Evolutionary conservation across 2,888 invertebrate genomes (phyloP).

Genomic region (Plagodis dolabraria): DNA sequence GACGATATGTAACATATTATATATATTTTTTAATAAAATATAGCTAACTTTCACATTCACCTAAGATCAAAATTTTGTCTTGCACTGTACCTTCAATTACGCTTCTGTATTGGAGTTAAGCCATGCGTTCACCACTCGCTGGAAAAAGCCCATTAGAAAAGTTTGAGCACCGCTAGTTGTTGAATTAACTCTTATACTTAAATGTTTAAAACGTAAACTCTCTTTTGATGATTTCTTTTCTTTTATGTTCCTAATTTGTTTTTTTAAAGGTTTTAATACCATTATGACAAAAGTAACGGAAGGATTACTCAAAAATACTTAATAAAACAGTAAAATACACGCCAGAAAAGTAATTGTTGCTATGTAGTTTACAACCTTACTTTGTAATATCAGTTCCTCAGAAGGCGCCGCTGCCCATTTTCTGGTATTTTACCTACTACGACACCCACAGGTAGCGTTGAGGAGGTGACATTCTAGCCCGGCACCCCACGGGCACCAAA

Average conservation of each 20-base stretch:
- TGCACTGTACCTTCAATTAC: conserved; percentile 12
- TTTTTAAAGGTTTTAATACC: too few relatives aligned
- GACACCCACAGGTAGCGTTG: too few relatives aligned
- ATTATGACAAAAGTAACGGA: too few relatives aligned
- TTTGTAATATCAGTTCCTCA: too few relatives aligned
- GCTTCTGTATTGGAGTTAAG: conserved; percentile 14
- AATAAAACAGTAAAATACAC: too few relatives aligned
- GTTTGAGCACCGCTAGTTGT: conserved; percentile 11
- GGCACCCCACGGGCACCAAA: too few relatives aligned
- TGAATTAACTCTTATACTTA: conserved; percentile 17
- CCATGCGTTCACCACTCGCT: conserved; percentile 17
- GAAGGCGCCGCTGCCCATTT: too few relatives aligned
- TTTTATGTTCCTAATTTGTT: background rate
- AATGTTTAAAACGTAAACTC: background rate
- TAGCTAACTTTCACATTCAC: background rate
- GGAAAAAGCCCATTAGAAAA: conserved; percentile 10
- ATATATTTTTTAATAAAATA: background rate
- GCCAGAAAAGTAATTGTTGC: too few relatives aligned
- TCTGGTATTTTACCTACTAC: too few relatives aligned
- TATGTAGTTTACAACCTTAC: too few relatives aligned
- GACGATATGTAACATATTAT: background rate
- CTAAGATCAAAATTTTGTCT: conserved; percentile 10
- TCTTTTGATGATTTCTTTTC: conserved; percentile 2
- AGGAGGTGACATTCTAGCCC: too few relatives aligned
- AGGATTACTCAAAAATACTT: too few relatives aligned